Conservation (phyloP, 2,113 vertebrate species). For the Neolamprologus toae region DNA sequence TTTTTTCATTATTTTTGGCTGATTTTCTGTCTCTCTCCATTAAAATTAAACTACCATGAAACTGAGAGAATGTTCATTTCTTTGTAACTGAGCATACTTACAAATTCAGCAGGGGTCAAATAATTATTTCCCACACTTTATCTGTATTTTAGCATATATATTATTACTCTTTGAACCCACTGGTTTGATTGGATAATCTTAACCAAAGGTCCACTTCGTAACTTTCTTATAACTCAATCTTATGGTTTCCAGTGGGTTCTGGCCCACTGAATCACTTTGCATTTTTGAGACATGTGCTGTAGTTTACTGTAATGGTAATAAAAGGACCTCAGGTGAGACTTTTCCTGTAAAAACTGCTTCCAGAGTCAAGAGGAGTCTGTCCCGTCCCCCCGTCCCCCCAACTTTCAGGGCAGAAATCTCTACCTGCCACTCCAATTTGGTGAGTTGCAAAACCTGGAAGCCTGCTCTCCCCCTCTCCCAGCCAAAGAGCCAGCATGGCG, state of each 20-base stretch:
- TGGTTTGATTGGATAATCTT: background rate
- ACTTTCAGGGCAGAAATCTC: background rate
- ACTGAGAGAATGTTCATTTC: background rate
- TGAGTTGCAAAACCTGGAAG: slow-evolving; percentile 84
- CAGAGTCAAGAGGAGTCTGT: background rate
- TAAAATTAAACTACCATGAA: background rate
- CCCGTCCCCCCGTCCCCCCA: background rate
- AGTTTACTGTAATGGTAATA: background rate
- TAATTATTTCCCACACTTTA: background rate
- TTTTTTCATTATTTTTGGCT: background rate
- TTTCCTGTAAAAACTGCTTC: background rate
- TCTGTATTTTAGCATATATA: background rate
- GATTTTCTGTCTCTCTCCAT: background rate
- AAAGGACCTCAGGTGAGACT: background rate
- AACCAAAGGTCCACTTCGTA: rapidly evolving
- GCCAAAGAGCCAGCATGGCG: slow-evolving; percentile 78
- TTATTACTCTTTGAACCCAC: background rate
- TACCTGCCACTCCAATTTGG: slow-evolving; percentile 92
- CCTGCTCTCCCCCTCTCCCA: slow-evolving; percentile 76
- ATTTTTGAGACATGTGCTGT: background rate
- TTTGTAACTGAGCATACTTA: background rate
- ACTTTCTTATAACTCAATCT: background rate
- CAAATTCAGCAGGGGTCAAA: background rate
- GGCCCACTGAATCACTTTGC: background rate
- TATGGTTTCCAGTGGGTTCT: background rate